Conservation (phyloP, 2,888 invertebrate species). For the Priocnemis perturbator region DNA sequence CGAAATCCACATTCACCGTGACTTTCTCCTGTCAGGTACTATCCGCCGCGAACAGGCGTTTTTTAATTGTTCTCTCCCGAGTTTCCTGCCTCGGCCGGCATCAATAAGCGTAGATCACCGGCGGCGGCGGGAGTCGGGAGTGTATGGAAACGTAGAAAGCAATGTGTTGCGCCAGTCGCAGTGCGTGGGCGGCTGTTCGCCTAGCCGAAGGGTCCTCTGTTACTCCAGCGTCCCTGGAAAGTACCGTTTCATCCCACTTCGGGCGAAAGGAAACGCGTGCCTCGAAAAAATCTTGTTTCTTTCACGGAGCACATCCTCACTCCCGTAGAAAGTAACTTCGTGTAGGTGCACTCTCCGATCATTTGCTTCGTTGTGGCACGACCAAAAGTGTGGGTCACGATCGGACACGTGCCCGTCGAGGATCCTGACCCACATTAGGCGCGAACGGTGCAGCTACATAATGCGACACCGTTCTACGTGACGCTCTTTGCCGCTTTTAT, state of each 20-base stretch:
- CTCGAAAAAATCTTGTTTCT: slow-evolving; percentile 39
- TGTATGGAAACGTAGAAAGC: slow-evolving; percentile 48
- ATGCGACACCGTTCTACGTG: background rate
- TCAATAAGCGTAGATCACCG: slow-evolving; percentile 37
- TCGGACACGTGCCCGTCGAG: slow-evolving; percentile 24
- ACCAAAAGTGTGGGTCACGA: slow-evolving; percentile 9
- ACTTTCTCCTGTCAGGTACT: no score
- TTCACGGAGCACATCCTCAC: background rate
- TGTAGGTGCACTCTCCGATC: slow-evolving; percentile 39
- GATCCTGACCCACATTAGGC: slow-evolving; percentile 47
- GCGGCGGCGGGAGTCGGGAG: no score
- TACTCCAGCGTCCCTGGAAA: slow-evolving; percentile 52
- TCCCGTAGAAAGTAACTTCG: slow-evolving; percentile 5
- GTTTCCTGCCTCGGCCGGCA: slow-evolving; percentile 21
- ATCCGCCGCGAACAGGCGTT: slow-evolving; percentile 12
- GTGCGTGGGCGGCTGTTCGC: slow-evolving; percentile 55
- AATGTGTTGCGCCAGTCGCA: slow-evolving; percentile 44
- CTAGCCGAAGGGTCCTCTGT: slow-evolving; percentile 50
- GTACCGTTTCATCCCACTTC: slow-evolving; percentile 55
- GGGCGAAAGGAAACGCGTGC: slow-evolving; percentile 21
- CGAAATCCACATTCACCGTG: background rate
- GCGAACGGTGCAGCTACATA: background rate
- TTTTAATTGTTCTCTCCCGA: slow-evolving; percentile 4
- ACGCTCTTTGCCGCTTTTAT: slow-evolving; percentile 1
- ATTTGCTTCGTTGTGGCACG: slow-evolving; percentile 7